These are phyloP conservation scores for Crepidodera aurea DNA, from an alignment of 2,888 invertebrate genomes.

Conservation along the genomic window DNA sequence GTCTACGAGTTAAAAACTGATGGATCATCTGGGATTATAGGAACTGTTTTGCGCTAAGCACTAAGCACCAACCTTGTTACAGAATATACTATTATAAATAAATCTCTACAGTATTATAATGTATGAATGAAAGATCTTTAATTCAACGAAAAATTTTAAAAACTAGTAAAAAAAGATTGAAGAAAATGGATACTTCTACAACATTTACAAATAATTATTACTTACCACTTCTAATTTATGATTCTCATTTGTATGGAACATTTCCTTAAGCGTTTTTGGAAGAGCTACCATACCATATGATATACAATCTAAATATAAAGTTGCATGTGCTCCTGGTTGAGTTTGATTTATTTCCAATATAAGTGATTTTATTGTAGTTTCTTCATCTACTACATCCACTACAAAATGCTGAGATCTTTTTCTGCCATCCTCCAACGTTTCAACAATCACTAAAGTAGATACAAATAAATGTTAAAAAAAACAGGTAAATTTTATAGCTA, in stretches of 20 bases:
- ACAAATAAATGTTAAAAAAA: conserved; percentile 27
- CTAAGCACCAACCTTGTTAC: no score
- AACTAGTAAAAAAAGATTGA: no score
- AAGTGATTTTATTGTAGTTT: conserved; percentile 66
- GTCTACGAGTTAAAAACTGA: no score
- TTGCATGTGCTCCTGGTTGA: conserved; percentile 67
- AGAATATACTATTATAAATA: no score
- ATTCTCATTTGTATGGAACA: conserved; percentile 65
- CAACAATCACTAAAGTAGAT: conserved; percentile 69
- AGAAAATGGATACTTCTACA: no score
- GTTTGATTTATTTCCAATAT: conserved; percentile 66
- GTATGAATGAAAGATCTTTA: no score
- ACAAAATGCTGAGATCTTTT: conserved; percentile 69
- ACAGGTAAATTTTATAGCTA: conserved; percentile 18
- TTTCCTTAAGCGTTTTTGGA: conserved; percentile 67
- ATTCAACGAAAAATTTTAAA: no score
- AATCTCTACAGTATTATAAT: no score
- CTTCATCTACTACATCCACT: conserved; percentile 66
- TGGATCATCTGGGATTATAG: no score
- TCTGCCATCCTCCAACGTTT: conserved; percentile 68
- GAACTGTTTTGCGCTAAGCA: no score
- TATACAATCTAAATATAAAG: conserved; percentile 72
- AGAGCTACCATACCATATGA: conserved; percentile 71
- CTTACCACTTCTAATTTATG: conserved; percentile 68
- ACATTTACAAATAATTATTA: no score